A percentile compares a stretch with the other conserved stretches of the same genome.
phyloP scores from a whole-genome alignment of 2,113 vertebrate genomes.

The Neopipo cinnamomea region DNA sequence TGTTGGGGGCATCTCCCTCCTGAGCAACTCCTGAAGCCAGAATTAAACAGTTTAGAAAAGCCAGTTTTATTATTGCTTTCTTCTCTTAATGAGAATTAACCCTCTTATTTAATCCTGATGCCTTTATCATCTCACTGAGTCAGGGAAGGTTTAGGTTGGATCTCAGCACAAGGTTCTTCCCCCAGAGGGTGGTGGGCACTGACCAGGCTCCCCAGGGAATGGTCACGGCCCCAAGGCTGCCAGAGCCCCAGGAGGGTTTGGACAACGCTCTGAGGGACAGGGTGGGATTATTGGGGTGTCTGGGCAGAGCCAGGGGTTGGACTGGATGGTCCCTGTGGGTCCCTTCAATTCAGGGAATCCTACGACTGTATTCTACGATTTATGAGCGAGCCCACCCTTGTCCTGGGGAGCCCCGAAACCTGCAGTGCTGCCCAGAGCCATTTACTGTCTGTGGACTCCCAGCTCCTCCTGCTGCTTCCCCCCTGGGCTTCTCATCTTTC shows the following conservation, averaged over 20 bases:
- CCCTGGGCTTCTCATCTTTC: neutral
- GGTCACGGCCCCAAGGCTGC: neutral
- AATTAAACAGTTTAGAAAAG: neutral
- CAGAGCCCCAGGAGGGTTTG: neutral
- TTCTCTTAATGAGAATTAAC: neutral
- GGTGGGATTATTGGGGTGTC: neutral
- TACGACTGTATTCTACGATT: neutral
- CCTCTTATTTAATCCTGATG: neutral
- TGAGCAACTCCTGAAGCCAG: neutral
- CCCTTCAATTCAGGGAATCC: neutral
- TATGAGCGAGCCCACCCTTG: neutral
- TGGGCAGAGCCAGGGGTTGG: neutral
- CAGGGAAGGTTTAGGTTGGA: neutral
- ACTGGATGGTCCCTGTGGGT: neutral
- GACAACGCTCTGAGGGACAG: neutral
- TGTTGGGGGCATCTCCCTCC: neutral
- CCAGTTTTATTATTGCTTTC: fast-evolving
- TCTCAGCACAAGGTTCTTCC: neutral
- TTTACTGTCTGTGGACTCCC: neutral
- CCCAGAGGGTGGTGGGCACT: neutral
- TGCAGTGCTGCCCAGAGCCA: neutral
- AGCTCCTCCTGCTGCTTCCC: neutral
- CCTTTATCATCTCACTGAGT: neutral
- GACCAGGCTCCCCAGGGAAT: neutral
- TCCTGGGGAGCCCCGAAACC: neutral